Evolutionary conservation across 2,888 invertebrate genomes (phyloP).

Genomic region (Sminthurinus aureus): DNA sequence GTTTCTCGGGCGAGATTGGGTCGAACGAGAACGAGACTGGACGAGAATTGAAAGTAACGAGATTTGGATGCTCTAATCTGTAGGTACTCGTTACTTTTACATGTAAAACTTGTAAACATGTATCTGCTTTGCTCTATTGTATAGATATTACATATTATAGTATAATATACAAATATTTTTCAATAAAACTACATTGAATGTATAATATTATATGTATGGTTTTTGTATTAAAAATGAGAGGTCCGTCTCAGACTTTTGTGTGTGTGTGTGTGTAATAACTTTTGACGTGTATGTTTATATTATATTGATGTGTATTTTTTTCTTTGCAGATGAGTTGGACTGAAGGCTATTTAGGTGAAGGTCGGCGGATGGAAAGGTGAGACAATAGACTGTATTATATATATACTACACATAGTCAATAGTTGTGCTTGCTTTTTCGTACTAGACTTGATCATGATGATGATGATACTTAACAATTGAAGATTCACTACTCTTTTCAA

Average conservation of each 20-base stretch:
- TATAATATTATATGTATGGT: too few species aligned
- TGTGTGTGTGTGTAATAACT: background rate
- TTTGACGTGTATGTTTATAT: background rate
- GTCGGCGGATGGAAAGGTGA: conserved; percentile 39
- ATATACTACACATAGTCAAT: background rate
- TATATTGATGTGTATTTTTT: conserved; percentile 3
- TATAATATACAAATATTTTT: too few species aligned
- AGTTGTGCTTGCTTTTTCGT: background rate
- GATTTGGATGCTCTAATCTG: too few species aligned
- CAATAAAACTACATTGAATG: too few species aligned
- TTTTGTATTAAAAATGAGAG: background rate
- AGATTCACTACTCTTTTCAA: background rate
- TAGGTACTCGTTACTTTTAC: too few species aligned
- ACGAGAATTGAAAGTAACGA: too few species aligned
- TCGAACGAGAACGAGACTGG: too few species aligned
- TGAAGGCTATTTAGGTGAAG: conserved; percentile 39
- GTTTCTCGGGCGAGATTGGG: too few species aligned
- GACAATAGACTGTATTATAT: background rate
- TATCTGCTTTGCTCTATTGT: too few species aligned
- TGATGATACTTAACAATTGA: background rate
- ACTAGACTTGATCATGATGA: background rate
- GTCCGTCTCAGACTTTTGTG: background rate
- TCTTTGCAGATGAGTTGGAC: conserved; percentile 19
- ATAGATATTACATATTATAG: too few species aligned
- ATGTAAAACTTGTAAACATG: too few species aligned